Evolutionary conservation across 2,113 vertebrate genomes (phyloP), one percentile per base, ranked within the genome.

Genomic region (Passer montanus): DNA sequence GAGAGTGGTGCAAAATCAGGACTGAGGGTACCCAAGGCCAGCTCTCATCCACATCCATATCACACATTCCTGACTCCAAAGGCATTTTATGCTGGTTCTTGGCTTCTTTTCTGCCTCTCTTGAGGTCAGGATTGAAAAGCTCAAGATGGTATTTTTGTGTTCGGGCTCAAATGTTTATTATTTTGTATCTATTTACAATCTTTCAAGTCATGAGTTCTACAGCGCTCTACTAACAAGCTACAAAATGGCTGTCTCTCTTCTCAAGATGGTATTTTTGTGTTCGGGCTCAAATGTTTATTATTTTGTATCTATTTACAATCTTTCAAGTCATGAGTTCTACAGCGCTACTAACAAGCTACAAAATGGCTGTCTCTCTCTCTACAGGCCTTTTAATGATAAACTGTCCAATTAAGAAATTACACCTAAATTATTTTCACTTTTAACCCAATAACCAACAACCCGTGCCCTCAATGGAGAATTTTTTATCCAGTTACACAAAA

Each of bases 41-140:
- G 14, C 50, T 79, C 56, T 53, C 24, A 8, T 4, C 1, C 5
- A 9, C 2, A 67, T 30, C 46, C 20, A 10, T 0, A 0, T 27
- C 53, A 2, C 3, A 0, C 15, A 17, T 28, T 37, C 73, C 58
- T 8, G 3, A 23, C 39, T 47, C 13, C 39, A 49, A 30, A 37
- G 52, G 3, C 23, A 13, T 69, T 79, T 67, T 35, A n/a, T 35
- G 56, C n/a, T 1, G 3, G 3, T 8, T 35, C 56, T 26, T 35
- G 56, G 56, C 23, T 35, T 17, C n/a, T 24, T 35, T 35, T 2
- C 56, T 35, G 56, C n/a, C 56, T 26, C 56, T 35, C 15, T 16
- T 5, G 4, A 17, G 56, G 56, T 24, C 1, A 7, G n/a, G 23
- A 59, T 11, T 35, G 56, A 11, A 26, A n/a, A 6, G 4, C 21